Conservation (phyloP, 1,140 invertebrate species). For the Phocides pigmalion region DNA sequence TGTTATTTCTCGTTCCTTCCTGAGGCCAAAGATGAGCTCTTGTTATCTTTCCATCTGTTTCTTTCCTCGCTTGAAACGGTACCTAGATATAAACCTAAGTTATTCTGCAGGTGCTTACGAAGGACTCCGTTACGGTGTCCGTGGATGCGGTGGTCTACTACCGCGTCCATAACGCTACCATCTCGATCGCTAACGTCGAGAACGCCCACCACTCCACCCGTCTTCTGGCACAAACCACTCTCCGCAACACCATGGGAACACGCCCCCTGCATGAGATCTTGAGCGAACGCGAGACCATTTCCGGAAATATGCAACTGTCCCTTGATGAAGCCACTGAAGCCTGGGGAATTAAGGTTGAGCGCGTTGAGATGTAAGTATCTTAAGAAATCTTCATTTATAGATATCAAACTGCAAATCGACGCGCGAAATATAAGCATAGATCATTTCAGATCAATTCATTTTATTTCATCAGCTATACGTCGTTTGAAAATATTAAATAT, state of each 20-base stretch:
- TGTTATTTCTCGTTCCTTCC: too few relatives aligned
- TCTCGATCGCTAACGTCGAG: conserved; percentile 98
- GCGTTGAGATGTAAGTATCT: conserved; percentile 96
- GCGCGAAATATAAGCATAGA: too few relatives aligned
- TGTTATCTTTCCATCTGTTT: too few relatives aligned
- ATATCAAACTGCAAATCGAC: too few relatives aligned
- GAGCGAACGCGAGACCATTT: conserved; percentile 96
- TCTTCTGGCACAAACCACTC: conserved; percentile 94
- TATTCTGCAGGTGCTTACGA: conserved; percentile 91
- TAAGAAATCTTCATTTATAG: too few relatives aligned
- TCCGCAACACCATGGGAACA: conserved; percentile 98
- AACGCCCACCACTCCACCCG: conserved; percentile 97
- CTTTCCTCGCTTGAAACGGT: too few relatives aligned
- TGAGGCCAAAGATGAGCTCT: too few relatives aligned
- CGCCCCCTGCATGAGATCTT: conserved; percentile 97
- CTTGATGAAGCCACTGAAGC: conserved; percentile 97
- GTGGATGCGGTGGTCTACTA: conserved; percentile 98
- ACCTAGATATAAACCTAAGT: too few relatives aligned
- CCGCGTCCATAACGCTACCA: conserved; percentile 96
- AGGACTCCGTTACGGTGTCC: conserved; percentile 97
- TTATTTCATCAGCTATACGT: too few relatives aligned
- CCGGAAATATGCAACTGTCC: conserved; percentile 92
- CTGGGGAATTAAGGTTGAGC: conserved; percentile 98
- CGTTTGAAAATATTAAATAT: too few relatives aligned
- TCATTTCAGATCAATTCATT: too few relatives aligned